A percentile compares a stretch with the other conserved stretches of the same genome.
These are phyloP conservation scores for Triplophysa siluroides DNA, from an alignment of 2,113 vertebrate species.

Conservation along the genomic window DNA sequence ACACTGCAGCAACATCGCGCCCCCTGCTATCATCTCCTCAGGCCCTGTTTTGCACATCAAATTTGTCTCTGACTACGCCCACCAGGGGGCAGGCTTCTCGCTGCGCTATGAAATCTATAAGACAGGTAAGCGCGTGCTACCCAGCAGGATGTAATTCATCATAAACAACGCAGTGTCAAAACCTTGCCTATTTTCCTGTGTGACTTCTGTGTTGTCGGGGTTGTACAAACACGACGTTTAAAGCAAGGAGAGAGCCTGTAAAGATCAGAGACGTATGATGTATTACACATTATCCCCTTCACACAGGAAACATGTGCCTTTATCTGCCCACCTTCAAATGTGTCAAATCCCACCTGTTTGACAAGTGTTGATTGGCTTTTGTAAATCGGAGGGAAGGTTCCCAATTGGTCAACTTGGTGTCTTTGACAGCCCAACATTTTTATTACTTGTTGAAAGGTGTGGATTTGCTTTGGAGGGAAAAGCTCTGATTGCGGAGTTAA, in stretches of 20 bases:
- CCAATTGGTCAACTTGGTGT: conserved; percentile 33
- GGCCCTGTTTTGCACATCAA: conserved; percentile 91
- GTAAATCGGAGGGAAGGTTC: conserved; percentile 39
- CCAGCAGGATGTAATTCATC: conserved; percentile 6
- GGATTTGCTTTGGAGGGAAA: conserved; percentile 36
- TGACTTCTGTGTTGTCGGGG: background rate
- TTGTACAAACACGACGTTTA: conserved; percentile 29
- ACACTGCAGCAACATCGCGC: conserved; percentile 97
- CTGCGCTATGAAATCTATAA: conserved; percentile 98
- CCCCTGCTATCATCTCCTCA: conserved; percentile 92
- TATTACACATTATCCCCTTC: conserved; percentile 40
- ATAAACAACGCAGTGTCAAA: conserved; percentile 29
- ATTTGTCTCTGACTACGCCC: conserved; percentile 96
- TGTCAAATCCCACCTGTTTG: conserved; percentile 44
- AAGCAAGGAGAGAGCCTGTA: conserved; percentile 13
- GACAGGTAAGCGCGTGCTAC: conserved; percentile 79
- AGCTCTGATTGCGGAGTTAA: conserved; percentile 14
- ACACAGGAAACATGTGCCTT: conserved; percentile 51
- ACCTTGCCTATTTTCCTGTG: background rate
- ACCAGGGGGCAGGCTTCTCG: conserved; percentile 96
- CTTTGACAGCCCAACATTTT: conserved; percentile 9
- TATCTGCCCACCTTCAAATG: conserved; percentile 24
- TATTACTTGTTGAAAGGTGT: conserved; percentile 8
- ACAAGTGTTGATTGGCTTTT: conserved; percentile 42
- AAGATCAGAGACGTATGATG: conserved; percentile 14